These are phyloP conservation scores for Drosophila mojavensis DNA, from an alignment of 1,140 invertebrate species.

Conservation along the genomic window DNA sequence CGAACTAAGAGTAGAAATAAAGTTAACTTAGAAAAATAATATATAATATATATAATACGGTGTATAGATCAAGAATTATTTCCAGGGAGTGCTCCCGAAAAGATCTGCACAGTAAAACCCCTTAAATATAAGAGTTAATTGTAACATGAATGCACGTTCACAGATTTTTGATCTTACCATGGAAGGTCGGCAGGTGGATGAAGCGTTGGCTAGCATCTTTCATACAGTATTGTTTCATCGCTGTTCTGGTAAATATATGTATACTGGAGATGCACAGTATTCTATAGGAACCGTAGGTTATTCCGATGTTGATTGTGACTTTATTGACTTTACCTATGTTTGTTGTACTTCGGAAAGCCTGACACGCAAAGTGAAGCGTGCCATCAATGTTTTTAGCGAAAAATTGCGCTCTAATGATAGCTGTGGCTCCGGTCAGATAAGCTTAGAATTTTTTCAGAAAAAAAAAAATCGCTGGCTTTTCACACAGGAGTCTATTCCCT, in stretches of 20 bases:
- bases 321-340: constrained; percentile 98
- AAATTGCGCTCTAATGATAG: constrained; percentile 91
- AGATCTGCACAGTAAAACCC: neutral
- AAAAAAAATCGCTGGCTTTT: constrained; percentile 95
- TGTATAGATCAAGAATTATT: neutral
- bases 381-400: constrained; percentile 94
- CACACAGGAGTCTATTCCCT: constrained; percentile 94
- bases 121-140: neutral
- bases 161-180: constrained; percentile 95
- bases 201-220: constrained; percentile 96
- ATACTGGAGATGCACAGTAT: constrained; percentile 96
- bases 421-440: constrained; percentile 92
- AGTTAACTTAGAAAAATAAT: too few relatives aligned
- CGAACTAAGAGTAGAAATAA: too few relatives aligned
- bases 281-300: constrained; percentile 97
- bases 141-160: constrained; percentile 93
- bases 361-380: constrained; percentile 89
- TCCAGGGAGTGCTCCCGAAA: neutral
- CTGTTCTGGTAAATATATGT: constrained; percentile 97
- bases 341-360: constrained; percentile 94
- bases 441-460: constrained; percentile 97
- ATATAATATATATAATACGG: neutral
- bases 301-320: constrained; percentile 98
- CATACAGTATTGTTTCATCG: constrained; percentile 98
- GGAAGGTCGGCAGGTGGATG: constrained; percentile 97